phyloP scores from a whole-genome alignment of 2,797 vertebrate species.

The Siniperca scherzeri region DNA sequence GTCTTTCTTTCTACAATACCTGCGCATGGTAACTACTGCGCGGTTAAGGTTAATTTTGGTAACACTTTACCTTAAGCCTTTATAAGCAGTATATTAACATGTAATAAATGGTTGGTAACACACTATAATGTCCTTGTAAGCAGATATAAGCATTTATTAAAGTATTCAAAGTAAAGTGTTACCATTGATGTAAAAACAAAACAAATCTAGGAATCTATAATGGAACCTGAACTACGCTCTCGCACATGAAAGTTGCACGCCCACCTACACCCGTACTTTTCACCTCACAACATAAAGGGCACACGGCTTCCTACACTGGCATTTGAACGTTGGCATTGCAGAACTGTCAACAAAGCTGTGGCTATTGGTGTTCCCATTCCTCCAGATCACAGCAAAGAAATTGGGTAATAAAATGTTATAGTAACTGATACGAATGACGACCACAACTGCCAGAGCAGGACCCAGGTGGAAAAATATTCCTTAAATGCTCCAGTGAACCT shows the following conservation, averaged over 20 bases:
- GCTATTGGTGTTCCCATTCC: background rate
- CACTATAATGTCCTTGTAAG: background rate
- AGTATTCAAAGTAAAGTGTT: background rate
- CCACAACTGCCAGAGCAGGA: background rate
- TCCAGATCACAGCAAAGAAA: background rate
- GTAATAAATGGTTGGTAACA: background rate
- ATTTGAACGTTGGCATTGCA: too few species aligned
- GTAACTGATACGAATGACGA: background rate
- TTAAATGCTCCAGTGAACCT: background rate
- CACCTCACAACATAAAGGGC: background rate
- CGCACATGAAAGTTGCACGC: background rate
- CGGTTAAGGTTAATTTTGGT: too few species aligned
- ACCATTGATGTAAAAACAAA: background rate
- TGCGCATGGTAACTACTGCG: too few species aligned
- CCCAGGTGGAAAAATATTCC: background rate
- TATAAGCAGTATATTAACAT: background rate
- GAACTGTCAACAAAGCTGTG: background rate
- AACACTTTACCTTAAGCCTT: background rate
- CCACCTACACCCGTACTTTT: background rate
- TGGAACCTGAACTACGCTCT: background rate
- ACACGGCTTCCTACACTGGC: background rate
- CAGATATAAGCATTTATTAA: background rate
- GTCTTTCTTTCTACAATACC: too few species aligned
- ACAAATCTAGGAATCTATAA: too few species aligned
- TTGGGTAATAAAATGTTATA: background rate